Percentiles rank a stretch among this genome's conserved stretches.
Conservation (phyloP, 2,888 invertebrate genomes). For the Drosophila putrida region DNA sequence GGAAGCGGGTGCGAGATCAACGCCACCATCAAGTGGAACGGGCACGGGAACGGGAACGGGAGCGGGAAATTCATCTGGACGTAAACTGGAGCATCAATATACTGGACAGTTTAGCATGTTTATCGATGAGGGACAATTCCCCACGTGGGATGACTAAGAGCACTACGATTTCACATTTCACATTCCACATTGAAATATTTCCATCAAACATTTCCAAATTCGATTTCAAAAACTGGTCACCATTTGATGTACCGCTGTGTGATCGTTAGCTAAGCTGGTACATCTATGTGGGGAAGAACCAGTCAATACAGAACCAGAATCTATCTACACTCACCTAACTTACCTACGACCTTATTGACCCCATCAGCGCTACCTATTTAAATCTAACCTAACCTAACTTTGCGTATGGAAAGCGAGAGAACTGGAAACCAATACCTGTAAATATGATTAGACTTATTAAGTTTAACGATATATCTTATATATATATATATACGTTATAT, state of each 20-base stretch:
- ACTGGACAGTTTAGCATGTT: constrained; percentile 86
- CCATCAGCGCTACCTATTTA: constrained; percentile 26
- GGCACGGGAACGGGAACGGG: constrained; percentile 64
- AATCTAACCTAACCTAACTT: constrained; percentile 47
- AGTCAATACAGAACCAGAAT: constrained; percentile 6
- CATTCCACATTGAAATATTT: neutral
- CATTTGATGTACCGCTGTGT: too few species aligned
- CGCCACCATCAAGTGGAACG: constrained; percentile 46
- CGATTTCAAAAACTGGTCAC: neutral
- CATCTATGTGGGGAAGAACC: neutral
- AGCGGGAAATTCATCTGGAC: constrained; percentile 48
- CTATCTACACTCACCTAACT: neutral
- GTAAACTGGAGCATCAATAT: constrained; percentile 65
- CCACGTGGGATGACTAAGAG: constrained; percentile 89
- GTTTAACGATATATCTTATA: constrained; percentile 62
- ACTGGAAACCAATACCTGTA: constrained; percentile 70
- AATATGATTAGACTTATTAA: constrained; percentile 75
- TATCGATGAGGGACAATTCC: constrained; percentile 88
- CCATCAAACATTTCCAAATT: neutral
- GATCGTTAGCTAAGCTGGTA: neutral
- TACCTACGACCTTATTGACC: constrained; percentile 12
- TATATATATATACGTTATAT: constrained; percentile 33
- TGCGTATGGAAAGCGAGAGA: constrained; percentile 26
- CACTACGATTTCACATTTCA: constrained; percentile 3
- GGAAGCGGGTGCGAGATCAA: constrained; percentile 22